Conservation (phyloP, 2,888 invertebrate species). For the Epiblema foenella region DNA sequence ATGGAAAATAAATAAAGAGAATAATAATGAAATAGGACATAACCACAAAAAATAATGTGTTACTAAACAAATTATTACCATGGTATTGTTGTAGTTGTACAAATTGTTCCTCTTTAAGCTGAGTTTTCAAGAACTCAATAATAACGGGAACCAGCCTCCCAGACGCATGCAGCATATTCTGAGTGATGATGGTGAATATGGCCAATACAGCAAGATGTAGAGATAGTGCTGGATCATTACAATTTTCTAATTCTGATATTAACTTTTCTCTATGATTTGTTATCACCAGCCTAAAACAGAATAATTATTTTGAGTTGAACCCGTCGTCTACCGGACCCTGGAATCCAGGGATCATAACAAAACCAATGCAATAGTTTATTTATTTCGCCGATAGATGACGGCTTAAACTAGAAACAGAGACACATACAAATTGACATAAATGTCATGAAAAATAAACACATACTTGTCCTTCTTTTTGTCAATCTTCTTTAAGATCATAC, state of each 20-base stretch:
- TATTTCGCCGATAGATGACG: too few relatives aligned
- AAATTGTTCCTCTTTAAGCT: conserved; percentile 88
- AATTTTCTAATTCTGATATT: conserved; percentile 89
- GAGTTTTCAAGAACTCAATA: conserved; percentile 88
- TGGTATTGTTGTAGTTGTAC: conserved; percentile 89
- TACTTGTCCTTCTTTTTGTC: conserved; percentile 94
- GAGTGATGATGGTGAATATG: conserved; percentile 92
- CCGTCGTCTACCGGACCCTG: too few relatives aligned
- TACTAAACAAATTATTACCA: conserved; percentile 81
- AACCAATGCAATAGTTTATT: too few relatives aligned
- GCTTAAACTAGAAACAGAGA: conserved; percentile 20
- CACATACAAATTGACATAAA: conserved; percentile 21
- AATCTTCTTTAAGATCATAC: conserved; percentile 93
- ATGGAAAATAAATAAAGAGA: too few relatives aligned
- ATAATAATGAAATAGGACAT: too few relatives aligned
- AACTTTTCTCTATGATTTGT: conserved; percentile 92
- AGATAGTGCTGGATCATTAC: conserved; percentile 90
- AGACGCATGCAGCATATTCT: conserved; percentile 95
- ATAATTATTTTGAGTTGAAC: neutral
- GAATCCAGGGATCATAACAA: too few relatives aligned
- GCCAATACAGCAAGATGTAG: conserved; percentile 91
- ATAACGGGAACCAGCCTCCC: conserved; percentile 96
- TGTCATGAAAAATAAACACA: conserved; percentile 19
- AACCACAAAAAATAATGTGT: too few relatives aligned
- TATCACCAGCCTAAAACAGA: conserved; percentile 86